These are phyloP conservation scores for Micrasema longulum DNA, from an alignment of 1,140 invertebrate genomes.

Conservation along the genomic window DNA sequence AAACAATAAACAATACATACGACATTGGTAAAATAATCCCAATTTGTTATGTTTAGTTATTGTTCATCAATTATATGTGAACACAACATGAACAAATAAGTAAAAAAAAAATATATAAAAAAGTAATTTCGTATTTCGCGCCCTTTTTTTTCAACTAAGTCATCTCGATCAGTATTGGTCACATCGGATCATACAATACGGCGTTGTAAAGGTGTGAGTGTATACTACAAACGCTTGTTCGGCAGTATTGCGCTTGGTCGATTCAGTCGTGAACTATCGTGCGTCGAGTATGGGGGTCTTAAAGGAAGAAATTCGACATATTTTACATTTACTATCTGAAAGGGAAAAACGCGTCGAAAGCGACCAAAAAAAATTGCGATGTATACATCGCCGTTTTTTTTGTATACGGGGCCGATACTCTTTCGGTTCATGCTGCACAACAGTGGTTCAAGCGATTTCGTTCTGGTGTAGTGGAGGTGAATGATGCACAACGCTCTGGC, in stretches of 20 bases:
- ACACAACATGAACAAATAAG: no score
- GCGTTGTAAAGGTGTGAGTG: neutral
- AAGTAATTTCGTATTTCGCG: constrained; percentile 19
- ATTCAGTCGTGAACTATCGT: constrained; percentile 31
- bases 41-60: no score
- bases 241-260: constrained; percentile 48
- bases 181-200: neutral
- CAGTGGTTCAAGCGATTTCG: constrained; percentile 22
- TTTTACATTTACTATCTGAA: no score
- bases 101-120: no score
- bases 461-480: constrained; percentile 21
- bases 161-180: no score
- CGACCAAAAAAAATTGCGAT: constrained; percentile 16
- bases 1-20: no score
- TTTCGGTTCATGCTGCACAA: constrained; percentile 21
- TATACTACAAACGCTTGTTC: neutral
- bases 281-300: neutral
- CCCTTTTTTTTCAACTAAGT: constrained; percentile 4
- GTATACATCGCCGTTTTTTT: no score
- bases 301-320: no score
- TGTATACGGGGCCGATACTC: constrained; percentile 20
- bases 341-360: constrained; percentile 18
- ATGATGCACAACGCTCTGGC: constrained; percentile 16
- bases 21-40: no score
- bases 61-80: no score